Conservation (phyloP, 2,888 invertebrate genomes). For the Eilema depressum region DNA sequence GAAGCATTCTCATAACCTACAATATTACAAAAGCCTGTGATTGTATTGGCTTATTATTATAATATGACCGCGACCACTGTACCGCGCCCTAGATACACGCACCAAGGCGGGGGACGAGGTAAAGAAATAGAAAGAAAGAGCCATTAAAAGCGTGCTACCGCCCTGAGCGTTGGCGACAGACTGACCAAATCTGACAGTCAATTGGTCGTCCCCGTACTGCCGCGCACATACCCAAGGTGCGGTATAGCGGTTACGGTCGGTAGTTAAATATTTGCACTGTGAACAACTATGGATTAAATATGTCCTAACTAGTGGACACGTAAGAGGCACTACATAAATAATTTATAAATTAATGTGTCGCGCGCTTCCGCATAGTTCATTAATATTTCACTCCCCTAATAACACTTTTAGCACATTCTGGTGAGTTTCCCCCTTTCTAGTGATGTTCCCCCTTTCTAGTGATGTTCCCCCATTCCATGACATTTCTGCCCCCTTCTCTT, state of each 20-base stretch:
- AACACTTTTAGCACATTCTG: constrained; percentile 4
- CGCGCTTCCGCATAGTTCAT: constrained; percentile 29
- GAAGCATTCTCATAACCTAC: background rate
- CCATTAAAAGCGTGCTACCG: no score
- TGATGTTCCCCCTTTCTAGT: background rate
- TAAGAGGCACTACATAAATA: constrained; percentile 20
- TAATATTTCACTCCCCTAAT: constrained; percentile 3
- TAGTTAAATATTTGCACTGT: background rate
- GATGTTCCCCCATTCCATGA: constrained; percentile 1
- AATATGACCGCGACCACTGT: no score
- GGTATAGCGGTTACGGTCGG: no score
- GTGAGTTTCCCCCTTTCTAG: background rate
- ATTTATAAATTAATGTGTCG: constrained; percentile 22
- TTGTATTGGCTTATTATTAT: no score
- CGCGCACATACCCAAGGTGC: no score
- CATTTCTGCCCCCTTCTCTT: constrained; percentile 6
- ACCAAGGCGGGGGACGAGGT: no score
- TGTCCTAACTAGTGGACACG: constrained; percentile 24
- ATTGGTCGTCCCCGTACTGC: no score
- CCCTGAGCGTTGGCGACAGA: no score
- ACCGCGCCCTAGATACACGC: no score
- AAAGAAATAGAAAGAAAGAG: no score
- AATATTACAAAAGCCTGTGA: constrained; percentile 1
- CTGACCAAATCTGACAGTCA: no score
- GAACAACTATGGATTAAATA: background rate